phyloP scores from a whole-genome alignment of 2,113 vertebrate species.

The Lasiurus borealis region DNA sequence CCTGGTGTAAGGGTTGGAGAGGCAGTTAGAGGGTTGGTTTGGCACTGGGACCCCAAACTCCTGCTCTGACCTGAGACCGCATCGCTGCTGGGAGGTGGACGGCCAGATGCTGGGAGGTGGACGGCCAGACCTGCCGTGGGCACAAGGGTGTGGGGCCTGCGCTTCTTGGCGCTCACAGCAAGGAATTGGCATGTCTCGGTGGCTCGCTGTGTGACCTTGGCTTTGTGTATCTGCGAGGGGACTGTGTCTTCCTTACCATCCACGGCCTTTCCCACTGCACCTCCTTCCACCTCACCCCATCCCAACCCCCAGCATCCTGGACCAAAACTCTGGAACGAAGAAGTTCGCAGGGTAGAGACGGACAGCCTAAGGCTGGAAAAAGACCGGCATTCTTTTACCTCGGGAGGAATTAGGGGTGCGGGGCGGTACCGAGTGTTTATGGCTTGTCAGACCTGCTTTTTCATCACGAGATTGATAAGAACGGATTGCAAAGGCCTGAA shows the following conservation, averaged over 20 bases:
- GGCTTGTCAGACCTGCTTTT: not conserved
- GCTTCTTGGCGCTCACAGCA: not conserved
- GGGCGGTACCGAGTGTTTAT: not conserved
- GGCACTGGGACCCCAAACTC: not conserved
- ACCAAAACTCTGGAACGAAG: not conserved
- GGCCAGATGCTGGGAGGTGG: not conserved
- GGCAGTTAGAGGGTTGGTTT: not conserved
- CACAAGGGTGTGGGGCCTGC: accelerated
- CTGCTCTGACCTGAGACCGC: accelerated
- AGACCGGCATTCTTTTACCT: not conserved
- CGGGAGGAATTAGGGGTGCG: not conserved
- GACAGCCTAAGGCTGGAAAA: not conserved
- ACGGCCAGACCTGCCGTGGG: accelerated
- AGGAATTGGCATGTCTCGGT: not conserved
- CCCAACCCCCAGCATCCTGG: not conserved
- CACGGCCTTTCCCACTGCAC: not conserved
- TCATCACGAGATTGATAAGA: not conserved
- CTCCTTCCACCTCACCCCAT: not conserved
- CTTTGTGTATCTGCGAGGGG: not conserved
- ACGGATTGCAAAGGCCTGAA: not conserved
- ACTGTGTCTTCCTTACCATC: not conserved
- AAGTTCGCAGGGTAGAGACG: not conserved
- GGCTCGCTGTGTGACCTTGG: not conserved
- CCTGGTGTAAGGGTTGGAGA: not conserved
- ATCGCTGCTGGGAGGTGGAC: not conserved